Percentiles rank a stretch among this genome's conserved stretches.
Evolutionary conservation across 2,888 invertebrate species (phyloP).

Genomic region (Hyposoter didymator): DNA sequence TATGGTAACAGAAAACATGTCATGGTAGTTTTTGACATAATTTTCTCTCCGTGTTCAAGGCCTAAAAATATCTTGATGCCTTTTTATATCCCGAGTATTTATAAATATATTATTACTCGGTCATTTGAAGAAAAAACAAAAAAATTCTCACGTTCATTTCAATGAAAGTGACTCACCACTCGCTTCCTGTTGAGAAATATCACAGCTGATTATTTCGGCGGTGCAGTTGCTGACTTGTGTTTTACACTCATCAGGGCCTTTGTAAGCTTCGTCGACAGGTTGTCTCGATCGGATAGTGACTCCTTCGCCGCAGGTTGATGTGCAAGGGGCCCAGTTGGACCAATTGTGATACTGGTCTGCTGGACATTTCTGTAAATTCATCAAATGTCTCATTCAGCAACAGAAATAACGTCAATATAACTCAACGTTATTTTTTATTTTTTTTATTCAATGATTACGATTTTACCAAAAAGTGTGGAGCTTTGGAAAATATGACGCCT

Average conservation of each 20-base stretch:
- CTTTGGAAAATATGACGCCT: constrained; percentile 2
- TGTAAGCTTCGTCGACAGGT: constrained; percentile 69
- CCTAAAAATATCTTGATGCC: no score
- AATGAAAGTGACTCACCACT: constrained; percentile 72
- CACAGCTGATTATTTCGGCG: constrained; percentile 78
- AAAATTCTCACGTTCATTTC: background rate
- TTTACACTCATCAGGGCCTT: constrained; percentile 77
- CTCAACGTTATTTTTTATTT: background rate
- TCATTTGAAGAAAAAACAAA: background rate
- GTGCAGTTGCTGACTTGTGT: constrained; percentile 76
- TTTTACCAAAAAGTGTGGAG: background rate
- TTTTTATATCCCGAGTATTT: background rate
- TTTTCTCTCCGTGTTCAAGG: no score
- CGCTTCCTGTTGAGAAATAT: constrained; percentile 77
- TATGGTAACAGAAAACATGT: no score
- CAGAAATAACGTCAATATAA: no score
- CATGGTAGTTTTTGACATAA: no score
- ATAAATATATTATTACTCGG: background rate
- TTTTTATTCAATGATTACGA: background rate
- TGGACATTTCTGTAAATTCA: constrained; percentile 80
- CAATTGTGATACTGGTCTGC: constrained; percentile 87
- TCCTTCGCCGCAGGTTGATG: constrained; percentile 94
- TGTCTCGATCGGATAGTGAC: constrained; percentile 88
- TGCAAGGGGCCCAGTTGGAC: constrained; percentile 97
- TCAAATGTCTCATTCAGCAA: background rate